Percentiles rank a stretch among this genome's conserved stretches.
phyloP scores from a whole-genome alignment of 2,797 vertebrate genomes.

The Oryzias sinensis region DNA sequence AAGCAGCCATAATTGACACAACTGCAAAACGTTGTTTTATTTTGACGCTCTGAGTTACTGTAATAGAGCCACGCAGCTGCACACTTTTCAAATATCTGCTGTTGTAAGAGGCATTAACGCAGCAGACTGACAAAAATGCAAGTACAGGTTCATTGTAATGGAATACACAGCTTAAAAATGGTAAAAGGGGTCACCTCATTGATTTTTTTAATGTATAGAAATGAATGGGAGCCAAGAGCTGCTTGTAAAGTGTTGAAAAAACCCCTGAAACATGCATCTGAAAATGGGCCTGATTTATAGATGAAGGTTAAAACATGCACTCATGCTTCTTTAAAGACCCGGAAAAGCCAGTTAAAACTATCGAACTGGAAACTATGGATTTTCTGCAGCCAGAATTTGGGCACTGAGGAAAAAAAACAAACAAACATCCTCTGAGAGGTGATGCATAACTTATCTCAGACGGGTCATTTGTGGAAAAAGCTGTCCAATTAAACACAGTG shows the following conservation, averaged over 20 bases:
- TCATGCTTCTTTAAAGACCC: not conserved
- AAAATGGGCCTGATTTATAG: constrained; percentile 8
- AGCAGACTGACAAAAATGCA: constrained; percentile 2
- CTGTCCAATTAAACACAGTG: constrained; percentile 30
- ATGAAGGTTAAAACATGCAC: not conserved
- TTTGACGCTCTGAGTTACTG: too few species aligned
- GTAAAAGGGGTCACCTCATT: constrained; percentile 22
- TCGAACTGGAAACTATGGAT: constrained; percentile 2
- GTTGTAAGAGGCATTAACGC: constrained; percentile 5
- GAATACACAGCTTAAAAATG: constrained; percentile 12
- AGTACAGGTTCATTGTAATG: constrained; percentile 6
- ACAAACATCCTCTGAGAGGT: not conserved
- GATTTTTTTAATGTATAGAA: constrained; percentile 24
- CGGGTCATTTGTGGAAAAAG: not conserved
- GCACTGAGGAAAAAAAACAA: not conserved
- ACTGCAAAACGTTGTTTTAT: too few species aligned
- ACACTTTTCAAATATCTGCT: constrained; percentile 14
- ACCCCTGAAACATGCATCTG: not conserved
- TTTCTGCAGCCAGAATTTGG: not conserved
- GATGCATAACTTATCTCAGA: constrained; percentile 12
- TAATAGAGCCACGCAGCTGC: not conserved
- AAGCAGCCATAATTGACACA: too few species aligned
- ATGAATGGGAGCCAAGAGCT: constrained; percentile 7
- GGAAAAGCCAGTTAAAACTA: not conserved
- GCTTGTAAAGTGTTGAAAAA: not conserved